phyloP scores from a whole-genome alignment of 2,113 vertebrate genomes.

The Pseudonaja textilis region DNA sequence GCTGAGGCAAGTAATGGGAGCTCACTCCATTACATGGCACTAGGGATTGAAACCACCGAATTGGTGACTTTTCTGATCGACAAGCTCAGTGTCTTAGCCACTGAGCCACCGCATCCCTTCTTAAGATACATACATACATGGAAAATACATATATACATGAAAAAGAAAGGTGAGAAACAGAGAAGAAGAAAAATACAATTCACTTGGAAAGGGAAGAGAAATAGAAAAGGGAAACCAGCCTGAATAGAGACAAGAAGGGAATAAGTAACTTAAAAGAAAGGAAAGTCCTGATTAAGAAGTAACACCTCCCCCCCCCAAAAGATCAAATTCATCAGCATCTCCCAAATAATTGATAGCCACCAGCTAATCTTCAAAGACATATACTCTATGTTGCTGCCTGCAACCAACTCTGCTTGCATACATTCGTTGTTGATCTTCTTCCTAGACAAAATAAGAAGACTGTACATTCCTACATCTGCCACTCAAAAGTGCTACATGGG shows the following conservation, averaged over 20 bases:
- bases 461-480: not conserved
- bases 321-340: not conserved
- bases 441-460: not conserved
- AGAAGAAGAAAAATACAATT: not conserved
- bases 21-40: too few relatives aligned
- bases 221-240: not conserved
- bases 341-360: not conserved
- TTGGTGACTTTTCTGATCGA: too few relatives aligned
- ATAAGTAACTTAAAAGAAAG: not conserved
- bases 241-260: not conserved
- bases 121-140: not conserved
- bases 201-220: not conserved
- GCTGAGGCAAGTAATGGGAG: too few relatives aligned
- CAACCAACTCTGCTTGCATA: not conserved
- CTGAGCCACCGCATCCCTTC: too few relatives aligned
- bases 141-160: too few relatives aligned
- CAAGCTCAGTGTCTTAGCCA: too few relatives aligned
- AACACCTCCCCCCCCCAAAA: not conserved
- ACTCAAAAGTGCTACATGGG: not conserved
- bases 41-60: too few relatives aligned
- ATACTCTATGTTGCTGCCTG: not conserved
- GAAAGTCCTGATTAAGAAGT: not conserved
- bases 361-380: not conserved
- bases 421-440: not conserved
- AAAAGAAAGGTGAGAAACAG: not conserved